These are phyloP conservation scores for Chrysochloris asiatica DNA, from an alignment of 2,113 vertebrate species.

Conservation along the genomic window DNA sequence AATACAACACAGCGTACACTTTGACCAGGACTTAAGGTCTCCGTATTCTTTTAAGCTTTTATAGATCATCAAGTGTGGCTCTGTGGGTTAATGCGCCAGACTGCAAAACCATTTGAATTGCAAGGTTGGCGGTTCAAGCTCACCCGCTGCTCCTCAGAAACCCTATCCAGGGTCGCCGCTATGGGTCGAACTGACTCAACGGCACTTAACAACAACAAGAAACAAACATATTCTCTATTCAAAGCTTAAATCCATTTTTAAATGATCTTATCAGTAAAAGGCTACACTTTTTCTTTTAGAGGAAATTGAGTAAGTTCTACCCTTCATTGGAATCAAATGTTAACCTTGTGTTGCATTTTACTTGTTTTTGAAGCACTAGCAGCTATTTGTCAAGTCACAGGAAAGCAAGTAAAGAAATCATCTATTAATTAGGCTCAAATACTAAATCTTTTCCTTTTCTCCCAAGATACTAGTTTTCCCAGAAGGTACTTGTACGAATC, in stretches of 20 bases:
- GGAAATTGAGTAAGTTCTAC: neutral
- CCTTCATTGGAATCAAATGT: neutral
- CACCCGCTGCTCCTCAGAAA: no score
- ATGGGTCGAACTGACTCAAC: no score
- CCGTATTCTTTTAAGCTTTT: neutral
- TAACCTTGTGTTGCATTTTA: neutral
- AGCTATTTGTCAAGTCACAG: constrained; percentile 45
- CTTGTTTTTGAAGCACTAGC: constrained; percentile 27
- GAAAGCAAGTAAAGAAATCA: constrained; percentile 46
- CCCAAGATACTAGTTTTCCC: constrained; percentile 95
- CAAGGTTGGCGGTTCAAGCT: no score
- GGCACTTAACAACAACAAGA: neutral
- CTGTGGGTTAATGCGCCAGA: no score
- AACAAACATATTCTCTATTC: neutral
- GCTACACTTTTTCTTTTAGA: neutral
- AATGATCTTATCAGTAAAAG: neutral
- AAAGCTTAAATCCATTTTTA: constrained; percentile 19
- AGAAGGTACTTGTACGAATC: constrained; percentile 98
- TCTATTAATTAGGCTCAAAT: constrained; percentile 68
- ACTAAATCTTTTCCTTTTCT: constrained; percentile 77
- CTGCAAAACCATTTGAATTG: no score
- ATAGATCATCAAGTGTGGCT: neutral
- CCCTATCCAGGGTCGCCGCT: no score
- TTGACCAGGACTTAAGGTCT: neutral
- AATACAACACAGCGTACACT: neutral